Evolutionary conservation across 53 echinoderm and acorn worm genomes (phyloP), one percentile per base, ranked within the genome.

Genomic region (Arbacia lixula): DNA sequence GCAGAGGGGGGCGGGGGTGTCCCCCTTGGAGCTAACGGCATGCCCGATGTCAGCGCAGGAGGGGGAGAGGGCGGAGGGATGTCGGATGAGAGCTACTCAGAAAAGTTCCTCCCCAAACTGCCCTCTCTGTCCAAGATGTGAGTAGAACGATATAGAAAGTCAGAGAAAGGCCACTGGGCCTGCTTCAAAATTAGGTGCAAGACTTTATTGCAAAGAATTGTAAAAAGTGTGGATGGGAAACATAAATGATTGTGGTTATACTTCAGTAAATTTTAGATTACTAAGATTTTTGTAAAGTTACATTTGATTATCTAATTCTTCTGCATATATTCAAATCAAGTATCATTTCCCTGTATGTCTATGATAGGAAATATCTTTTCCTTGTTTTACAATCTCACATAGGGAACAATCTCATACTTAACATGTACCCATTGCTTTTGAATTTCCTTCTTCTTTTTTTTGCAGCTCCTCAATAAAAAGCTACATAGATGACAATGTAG

Each of bases 51-150:
- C 53, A 42, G 40, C 12, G 33, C 83, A 11, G 42, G 41, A 10
- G 42, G 30, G 2, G 37, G 60, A 5, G 55, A 33, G 5, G 36
- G 27, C 5, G 37, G 36, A 0, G 12, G 4, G n/a, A 68, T 77
- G 37, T 21, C 83, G 9, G 83, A 84, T 83, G 90, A 88, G 38
- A 93, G 94, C 76, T 76, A 83, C 4, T 87, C 97, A 9, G 87
- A 93, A 19, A 85, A 66, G 28, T 96, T 87, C 50, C 73, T 96
- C 16, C 94, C 97, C 0, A 93, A 90, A 52, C 77, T 96, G 4
- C 91, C 93, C 10, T 76, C 93, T 62, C 90, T 93, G 20, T 86
- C 93, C 21, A 96, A 96, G 88, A 83, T 91, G 97, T 95, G 69
- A 85, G 92, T 87, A n/a, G n/a, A n/a, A n/a, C n/a, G n/a, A n/a